These are phyloP conservation scores for Globodera rostochiensis DNA, from an alignment of 1,140 invertebrate species.

Conservation along the genomic window DNA sequence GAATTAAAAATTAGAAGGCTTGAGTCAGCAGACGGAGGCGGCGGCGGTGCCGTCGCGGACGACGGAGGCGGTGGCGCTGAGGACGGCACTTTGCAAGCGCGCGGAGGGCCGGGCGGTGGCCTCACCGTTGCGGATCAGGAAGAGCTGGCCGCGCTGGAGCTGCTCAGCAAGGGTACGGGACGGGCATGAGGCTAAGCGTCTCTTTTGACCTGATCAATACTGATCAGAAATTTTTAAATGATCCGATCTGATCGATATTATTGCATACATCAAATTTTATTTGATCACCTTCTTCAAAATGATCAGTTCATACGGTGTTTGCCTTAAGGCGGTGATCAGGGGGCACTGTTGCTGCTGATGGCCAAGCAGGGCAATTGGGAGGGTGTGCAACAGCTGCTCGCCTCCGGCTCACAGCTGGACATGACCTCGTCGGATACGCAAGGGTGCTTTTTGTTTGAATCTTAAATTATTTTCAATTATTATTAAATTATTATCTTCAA, in stretches of 20 bases:
- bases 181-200: neutral
- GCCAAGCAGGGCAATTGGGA: constrained; percentile 60
- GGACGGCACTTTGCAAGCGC: constrained; percentile 8
- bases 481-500: no score
- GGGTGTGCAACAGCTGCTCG: constrained; percentile 44
- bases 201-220: neutral
- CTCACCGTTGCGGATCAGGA: constrained; percentile 28
- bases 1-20: neutral
- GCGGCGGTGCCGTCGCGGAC: neutral
- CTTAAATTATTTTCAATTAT: no score
- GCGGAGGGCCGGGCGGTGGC: constrained; percentile 12
- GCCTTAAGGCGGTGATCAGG: constrained; percentile 45
- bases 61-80: constrained; percentile 18
- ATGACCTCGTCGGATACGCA: constrained; percentile 47
- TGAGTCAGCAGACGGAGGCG: neutral
- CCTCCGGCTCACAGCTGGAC: constrained; percentile 34
- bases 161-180: constrained; percentile 12
- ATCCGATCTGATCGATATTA: neutral
- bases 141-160: constrained; percentile 23
- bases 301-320: constrained; percentile 13
- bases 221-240: neutral
- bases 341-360: constrained; percentile 47
- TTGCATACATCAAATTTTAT: no score
- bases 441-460: neutral
- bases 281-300: neutral